phyloP scores from a whole-genome alignment of 23 tunicate genomes.

The Clavelina lepadiformis region DNA sequence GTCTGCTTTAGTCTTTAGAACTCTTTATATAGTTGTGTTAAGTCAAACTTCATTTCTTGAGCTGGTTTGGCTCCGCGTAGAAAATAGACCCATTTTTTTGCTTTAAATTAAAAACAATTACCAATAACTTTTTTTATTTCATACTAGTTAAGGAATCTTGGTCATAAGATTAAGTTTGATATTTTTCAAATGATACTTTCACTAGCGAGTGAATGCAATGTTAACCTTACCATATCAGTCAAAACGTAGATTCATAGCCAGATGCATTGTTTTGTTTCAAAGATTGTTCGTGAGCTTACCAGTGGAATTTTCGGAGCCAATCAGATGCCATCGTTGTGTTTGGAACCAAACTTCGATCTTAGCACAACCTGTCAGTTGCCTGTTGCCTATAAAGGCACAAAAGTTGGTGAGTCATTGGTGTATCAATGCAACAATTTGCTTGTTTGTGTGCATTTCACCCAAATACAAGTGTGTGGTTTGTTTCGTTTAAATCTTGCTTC shows the following conservation, averaged over 20 bases:
- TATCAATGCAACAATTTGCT: no score
- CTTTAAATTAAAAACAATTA: no score
- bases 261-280: no score
- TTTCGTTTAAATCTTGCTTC: no score
- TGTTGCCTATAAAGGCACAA: slow-evolving; percentile 73
- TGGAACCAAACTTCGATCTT: slow-evolving; percentile 74
- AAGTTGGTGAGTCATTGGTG: slow-evolving; percentile 81
- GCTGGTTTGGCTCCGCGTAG: not conserved
- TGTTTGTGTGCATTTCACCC: no score
- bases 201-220: not conserved
- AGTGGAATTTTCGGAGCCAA: slow-evolving; percentile 74
- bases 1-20: no score
- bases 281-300: slow-evolving; percentile 79
- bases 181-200: not conserved
- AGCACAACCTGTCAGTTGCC: slow-evolving; percentile 69
- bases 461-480: no score
- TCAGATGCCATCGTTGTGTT: slow-evolving; percentile 59
- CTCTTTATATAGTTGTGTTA: no score
- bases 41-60: not conserved
- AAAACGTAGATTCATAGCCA: no score
- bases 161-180: not conserved
- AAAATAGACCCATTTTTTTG: not conserved
- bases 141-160: not conserved
- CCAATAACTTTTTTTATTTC: not conserved
- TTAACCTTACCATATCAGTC: not conserved